Evolutionary conservation across 2,888 invertebrate species (phyloP).

Genomic region (Tenthredo distinguenda): DNA sequence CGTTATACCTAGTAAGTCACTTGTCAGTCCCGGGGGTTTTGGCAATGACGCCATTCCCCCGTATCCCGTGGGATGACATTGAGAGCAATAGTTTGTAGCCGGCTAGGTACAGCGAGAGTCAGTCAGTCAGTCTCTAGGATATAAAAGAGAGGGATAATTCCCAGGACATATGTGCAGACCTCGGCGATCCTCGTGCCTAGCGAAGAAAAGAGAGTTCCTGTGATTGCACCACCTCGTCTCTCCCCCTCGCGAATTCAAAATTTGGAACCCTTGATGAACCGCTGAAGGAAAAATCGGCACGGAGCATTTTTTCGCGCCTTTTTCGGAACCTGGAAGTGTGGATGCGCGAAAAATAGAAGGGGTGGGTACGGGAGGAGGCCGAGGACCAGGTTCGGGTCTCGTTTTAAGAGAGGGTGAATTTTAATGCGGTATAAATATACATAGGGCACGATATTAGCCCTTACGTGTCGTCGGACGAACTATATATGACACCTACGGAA

Average conservation of each 20-base stretch:
- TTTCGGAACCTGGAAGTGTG: too few species aligned
- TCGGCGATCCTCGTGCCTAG: not conserved
- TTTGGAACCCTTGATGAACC: too few species aligned
- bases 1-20: constrained; percentile 59
- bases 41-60: constrained; percentile 71
- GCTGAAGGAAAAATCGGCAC: too few species aligned
- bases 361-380: not conserved
- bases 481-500: constrained; percentile 54
- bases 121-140: not conserved
- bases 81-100: constrained; percentile 73
- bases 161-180: constrained; percentile 38
- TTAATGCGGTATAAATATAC: constrained; percentile 78
- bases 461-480: constrained; percentile 70
- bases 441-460: constrained; percentile 77
- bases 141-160: constrained; percentile 1
- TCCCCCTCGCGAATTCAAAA: not conserved
- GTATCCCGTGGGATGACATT: constrained; percentile 69
- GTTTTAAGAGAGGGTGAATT: constrained; percentile 75
- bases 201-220: not conserved
- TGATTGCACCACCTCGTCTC: not conserved
- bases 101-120: not conserved
- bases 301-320: too few species aligned
- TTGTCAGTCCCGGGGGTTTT: constrained; percentile 72
- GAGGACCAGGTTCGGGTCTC: not conserved
- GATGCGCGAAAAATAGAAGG: not conserved